A percentile compares a stretch with the other conserved stretches of the same genome.
Conservation (phyloP, 2,888 invertebrate genomes). For the Mongoloraphidia duomilia region DNA sequence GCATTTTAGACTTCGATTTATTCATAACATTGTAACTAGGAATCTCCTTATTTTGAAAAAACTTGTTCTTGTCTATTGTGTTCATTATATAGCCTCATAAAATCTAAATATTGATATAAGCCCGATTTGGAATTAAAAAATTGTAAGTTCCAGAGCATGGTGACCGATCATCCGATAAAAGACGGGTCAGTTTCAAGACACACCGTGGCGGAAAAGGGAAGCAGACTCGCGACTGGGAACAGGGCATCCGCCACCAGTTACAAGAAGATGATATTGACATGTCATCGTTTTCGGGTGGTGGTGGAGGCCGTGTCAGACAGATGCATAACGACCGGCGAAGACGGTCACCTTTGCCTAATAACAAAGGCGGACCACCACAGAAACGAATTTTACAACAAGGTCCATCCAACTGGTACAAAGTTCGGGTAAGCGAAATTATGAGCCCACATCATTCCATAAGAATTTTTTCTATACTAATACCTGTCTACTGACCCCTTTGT, state of each 20-base stretch:
- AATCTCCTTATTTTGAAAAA: too few relatives aligned
- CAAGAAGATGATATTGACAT: constrained; percentile 50
- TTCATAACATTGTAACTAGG: too few relatives aligned
- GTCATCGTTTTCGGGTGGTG: constrained; percentile 30
- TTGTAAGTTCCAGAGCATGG: constrained; percentile 31
- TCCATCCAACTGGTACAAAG: constrained; percentile 54
- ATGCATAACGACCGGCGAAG: constrained; percentile 12
- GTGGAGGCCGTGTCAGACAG: constrained; percentile 28
- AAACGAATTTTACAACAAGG: constrained; percentile 36
- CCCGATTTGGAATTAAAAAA: too few relatives aligned
- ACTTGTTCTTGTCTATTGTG: too few relatives aligned
- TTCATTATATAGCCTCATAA: too few relatives aligned
- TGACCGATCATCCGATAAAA: constrained; percentile 30
- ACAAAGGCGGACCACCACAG: constrained; percentile 28
- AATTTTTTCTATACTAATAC: not conserved
- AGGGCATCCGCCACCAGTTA: constrained; percentile 29
- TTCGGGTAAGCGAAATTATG: constrained; percentile 35
- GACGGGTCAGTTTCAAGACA: constrained; percentile 41
- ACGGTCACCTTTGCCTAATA: constrained; percentile 5
- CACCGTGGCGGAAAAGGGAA: constrained; percentile 28
- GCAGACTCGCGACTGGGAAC: constrained; percentile 13
- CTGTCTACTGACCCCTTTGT: not conserved
- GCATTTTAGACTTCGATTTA: too few relatives aligned
- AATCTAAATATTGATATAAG: too few relatives aligned
- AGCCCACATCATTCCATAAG: too few relatives aligned